Base-by-base conservation (phyloP, 2,888 invertebrate species). In the Scaptodrosophila latifasciaeformis region DNA sequence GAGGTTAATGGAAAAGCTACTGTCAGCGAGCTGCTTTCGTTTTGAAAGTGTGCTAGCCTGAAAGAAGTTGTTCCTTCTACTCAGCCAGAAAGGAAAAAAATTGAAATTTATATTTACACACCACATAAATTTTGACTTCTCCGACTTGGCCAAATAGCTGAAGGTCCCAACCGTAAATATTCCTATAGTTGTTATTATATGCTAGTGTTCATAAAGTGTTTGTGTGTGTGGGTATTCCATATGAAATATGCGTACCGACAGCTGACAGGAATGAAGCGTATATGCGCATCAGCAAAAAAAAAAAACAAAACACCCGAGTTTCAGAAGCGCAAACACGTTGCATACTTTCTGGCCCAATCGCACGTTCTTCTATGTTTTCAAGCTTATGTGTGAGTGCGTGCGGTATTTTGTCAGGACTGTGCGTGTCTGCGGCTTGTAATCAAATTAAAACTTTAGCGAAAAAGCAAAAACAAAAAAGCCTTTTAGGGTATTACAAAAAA, bases 21-120 rank as follows among this genome's bases (percentile, higher is more conserved):
- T n/a, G n/a, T n/a, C n/a, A n/a, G n/a, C n/a, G n/a, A n/a, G n/a
- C n/a, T n/a, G n/a, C n/a, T n/a, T n/a, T n/a, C n/a, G n/a, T n/a
- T n/a, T n/a, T n/a, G n/a, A n/a, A n/a, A n/a, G n/a, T n/a, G n/a
- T n/a, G n/a, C n/a, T n/a, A n/a, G n/a, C n/a, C n/a, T n/a, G n/a
- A n/a, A n/a, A n/a, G n/a, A n/a, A n/a, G n/a, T n/a, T n/a, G n/a
- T n/a, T n/a, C n/a, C n/a, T n/a, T n/a, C n/a, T n/a, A n/a, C n/a
- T n/a, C n/a, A n/a, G n/a, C n/a, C n/a, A n/a, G n/a, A n/a, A n/a
- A n/a, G n/a, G n/a, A 24, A 24, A 68, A 54, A 67, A 65, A 59
- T 59, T 71, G 72, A 76, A 76, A 79, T 76, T 79, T 75, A 75
- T 77, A 75, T 75, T 69, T 72, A 75, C 76, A 70, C 69, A 67